Base-by-base conservation (phyloP, 2,113 vertebrate species). In the Oreochromis niloticus region DNA sequence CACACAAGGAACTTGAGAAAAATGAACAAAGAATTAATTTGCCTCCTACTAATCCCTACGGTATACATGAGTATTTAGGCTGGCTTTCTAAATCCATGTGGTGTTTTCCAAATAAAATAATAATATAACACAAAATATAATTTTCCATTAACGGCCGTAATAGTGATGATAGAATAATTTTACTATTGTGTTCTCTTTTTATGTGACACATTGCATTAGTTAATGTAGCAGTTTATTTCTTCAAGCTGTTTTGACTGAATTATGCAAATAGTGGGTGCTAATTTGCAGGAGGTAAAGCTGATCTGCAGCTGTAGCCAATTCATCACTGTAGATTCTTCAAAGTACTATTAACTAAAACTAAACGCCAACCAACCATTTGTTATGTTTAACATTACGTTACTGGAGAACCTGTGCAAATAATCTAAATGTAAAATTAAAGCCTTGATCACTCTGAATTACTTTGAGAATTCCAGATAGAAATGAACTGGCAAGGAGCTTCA, bases 271-370 rank as follows among this genome's bases (percentile, higher is more conserved):
- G 86, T 86, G 71, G 93, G 91, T 83, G 91, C 43, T 80, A 83
- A 84, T 85, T 87, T 89, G 88, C 84, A 80, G 83, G 90, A 89
- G 89, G 92, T 86, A 83, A 92, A 90, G 80, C 83, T 86, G 81
- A 87, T 89, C 32, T 85, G 36, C 52, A 91, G 82, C 63, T 79
- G 85, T 27, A 71, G 14, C 19, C 13, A 63, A 86, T 86, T 48
- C 86, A 90, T 86, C 80, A 86, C 13, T 73, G 36, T 16, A 30
- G 39, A 80, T 32, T 61, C 32, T 80, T 57, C 22, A 46, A 46
- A 43, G 39, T 46, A 27, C 39, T 73, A 11, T 73, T 43, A 27
- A 9, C 39, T 46, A 73, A 73, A 19, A 63, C 16, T 32, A 63
- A 63, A 63, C 9, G 36, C 2, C 16, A 36, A 63, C 30, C 17